Evolutionary conservation across 2,888 invertebrate species (phyloP).

Genomic region (Lasiommata megera): DNA sequence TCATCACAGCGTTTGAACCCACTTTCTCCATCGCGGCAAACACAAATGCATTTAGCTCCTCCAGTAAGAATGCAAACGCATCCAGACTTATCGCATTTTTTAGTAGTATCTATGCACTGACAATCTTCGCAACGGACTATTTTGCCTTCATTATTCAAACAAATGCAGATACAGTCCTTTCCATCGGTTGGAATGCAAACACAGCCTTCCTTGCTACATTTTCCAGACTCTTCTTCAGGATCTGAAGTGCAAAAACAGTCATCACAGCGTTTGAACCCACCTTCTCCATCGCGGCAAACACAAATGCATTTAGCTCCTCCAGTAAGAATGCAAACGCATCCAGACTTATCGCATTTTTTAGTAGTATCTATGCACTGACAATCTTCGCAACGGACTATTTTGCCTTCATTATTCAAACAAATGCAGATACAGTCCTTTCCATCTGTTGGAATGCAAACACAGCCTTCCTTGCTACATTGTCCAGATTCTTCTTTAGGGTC

Average conservation of each 20-base stretch:
- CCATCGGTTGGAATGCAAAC: slow-evolving; percentile 24
- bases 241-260: not conserved
- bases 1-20: slow-evolving; percentile 38
- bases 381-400: slow-evolving; percentile 36
- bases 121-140: slow-evolving; percentile 41
- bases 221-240: not conserved
- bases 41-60: slow-evolving; percentile 40
- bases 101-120: slow-evolving; percentile 28
- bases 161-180: slow-evolving; percentile 33
- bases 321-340: slow-evolving; percentile 39
- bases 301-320: slow-evolving; percentile 33
- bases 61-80: slow-evolving; percentile 39
- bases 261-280: not conserved
- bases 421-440: slow-evolving; percentile 33
- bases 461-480: slow-evolving; percentile 26
- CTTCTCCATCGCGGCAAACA: slow-evolving; percentile 17
- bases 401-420: slow-evolving; percentile 34
- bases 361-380: slow-evolving; percentile 37
- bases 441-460: slow-evolving; percentile 35
- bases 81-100: slow-evolving; percentile 21
- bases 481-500: not conserved
- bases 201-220: not conserved
- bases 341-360: slow-evolving; percentile 17
- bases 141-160: slow-evolving; percentile 33
- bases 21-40: slow-evolving; percentile 32